A percentile compares a stretch with the other conserved stretches of the same genome.
Conservation (phyloP, 2,888 invertebrate genomes). For the Luffia ferchaultella region DNA sequence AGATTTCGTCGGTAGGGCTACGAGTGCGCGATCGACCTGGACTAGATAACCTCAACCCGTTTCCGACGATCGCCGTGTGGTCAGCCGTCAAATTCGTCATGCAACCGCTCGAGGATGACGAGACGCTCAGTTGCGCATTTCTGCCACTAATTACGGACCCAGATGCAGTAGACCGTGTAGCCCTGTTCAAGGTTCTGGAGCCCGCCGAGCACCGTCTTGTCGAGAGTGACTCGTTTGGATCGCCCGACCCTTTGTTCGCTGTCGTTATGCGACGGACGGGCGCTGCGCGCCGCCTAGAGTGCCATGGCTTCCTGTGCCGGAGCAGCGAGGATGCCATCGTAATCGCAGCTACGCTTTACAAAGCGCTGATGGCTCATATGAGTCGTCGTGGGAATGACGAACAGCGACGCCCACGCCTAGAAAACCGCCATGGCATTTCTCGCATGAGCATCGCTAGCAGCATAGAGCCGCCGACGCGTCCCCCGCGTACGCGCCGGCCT, state of each 20-base stretch:
- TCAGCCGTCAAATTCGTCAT: slow-evolving; percentile 88
- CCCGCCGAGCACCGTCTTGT: slow-evolving; percentile 63
- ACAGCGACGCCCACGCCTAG: slow-evolving; percentile 62
- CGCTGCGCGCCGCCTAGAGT: slow-evolving; percentile 82
- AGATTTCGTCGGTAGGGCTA: slow-evolving; percentile 75
- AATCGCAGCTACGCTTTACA: slow-evolving; percentile 90
- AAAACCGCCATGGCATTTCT: slow-evolving; percentile 77
- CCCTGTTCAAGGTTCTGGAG: slow-evolving; percentile 68
- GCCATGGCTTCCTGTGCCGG: slow-evolving; percentile 91
- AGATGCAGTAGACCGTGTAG: slow-evolving; percentile 77
- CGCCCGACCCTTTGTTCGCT: slow-evolving; percentile 75
- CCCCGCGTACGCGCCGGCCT: slow-evolving; percentile 78
- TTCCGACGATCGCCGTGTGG: slow-evolving; percentile 93
- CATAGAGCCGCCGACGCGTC: slow-evolving; percentile 69
- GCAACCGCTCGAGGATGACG: slow-evolving; percentile 66
- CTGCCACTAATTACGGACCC: slow-evolving; percentile 86
- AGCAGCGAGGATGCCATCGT: slow-evolving; percentile 91
- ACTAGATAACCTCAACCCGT: slow-evolving; percentile 77
- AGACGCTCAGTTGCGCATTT: slow-evolving; percentile 76
- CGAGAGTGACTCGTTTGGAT: slow-evolving; percentile 75
- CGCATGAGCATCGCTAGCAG: slow-evolving; percentile 80
- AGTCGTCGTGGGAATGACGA: slow-evolving; percentile 63
- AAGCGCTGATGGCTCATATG: slow-evolving; percentile 85
- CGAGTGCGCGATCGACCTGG: slow-evolving; percentile 74
- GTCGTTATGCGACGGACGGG: slow-evolving; percentile 88